A percentile compares a stretch with the other conserved stretches of the same genome.
phyloP scores from a whole-genome alignment of 92 coral and sea anemone genomes.

The Siderastrea radians region DNA sequence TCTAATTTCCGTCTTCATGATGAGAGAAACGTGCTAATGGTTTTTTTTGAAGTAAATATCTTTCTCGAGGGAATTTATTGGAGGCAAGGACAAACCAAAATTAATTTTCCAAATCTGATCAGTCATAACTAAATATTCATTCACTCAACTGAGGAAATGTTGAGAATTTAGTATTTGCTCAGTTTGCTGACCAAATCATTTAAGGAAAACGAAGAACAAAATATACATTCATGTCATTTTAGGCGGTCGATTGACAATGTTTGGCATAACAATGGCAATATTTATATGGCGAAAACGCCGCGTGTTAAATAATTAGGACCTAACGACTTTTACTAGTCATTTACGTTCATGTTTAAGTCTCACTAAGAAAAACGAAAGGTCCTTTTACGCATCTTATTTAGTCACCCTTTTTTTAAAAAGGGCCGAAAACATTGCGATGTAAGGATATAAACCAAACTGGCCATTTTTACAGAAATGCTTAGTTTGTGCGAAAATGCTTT shows the following conservation, averaged over 20 bases:
- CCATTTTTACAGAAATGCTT: neutral
- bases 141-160: constrained; percentile 32
- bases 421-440: neutral
- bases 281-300: constrained; percentile 28
- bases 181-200: constrained; percentile 19
- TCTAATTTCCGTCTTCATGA: constrained; percentile 64
- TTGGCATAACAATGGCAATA: constrained; percentile 2
- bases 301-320: constrained; percentile 23
- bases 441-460: neutral
- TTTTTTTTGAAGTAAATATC: constrained; percentile 46
- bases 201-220: neutral
- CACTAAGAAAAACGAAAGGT: neutral
- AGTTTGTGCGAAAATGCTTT: neutral
- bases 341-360: neutral
- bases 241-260: constrained; percentile 3
- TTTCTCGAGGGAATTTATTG: constrained; percentile 62
- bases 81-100: constrained; percentile 46
- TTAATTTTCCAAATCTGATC: constrained; percentile 45
- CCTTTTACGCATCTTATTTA: neutral
- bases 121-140: constrained; percentile 41
- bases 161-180: constrained; percentile 45
- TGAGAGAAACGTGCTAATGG: constrained; percentile 48
- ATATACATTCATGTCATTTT: neutral
- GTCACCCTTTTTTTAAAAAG: neutral
- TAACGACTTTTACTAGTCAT: constrained; percentile 7